Conservation (phyloP, 2,113 vertebrate genomes). For the Antennarius striatus region DNA sequence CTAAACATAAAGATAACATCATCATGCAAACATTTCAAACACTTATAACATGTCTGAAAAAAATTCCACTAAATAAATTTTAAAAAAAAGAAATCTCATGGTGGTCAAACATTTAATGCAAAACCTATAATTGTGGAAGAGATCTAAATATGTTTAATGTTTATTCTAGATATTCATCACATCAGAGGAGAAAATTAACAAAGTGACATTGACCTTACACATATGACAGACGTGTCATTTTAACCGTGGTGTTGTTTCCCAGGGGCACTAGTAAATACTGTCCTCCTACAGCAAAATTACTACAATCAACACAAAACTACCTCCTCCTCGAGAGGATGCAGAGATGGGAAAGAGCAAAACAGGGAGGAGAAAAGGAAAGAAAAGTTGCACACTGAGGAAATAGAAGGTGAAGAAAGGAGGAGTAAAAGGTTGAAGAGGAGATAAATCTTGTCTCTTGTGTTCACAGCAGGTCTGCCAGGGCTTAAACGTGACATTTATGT, state of each 20-base stretch:
- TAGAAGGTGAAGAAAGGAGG: constrained; percentile 32
- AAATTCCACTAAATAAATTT: no score
- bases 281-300: constrained; percentile 11
- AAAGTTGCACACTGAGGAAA: constrained; percentile 46
- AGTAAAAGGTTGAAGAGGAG: constrained; percentile 31
- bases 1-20: constrained; percentile 7
- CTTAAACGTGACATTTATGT: constrained; percentile 58
- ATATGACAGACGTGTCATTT: not conserved
- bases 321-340: constrained; percentile 27
- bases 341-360: not conserved
- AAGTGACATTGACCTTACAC: not conserved
- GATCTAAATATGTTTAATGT: not conserved
- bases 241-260: not conserved
- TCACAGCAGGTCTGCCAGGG: constrained; percentile 34
- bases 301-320: constrained; percentile 39
- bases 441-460: constrained; percentile 55
- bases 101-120: not conserved
- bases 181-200: not conserved
- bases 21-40: not conserved
- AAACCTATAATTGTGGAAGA: not conserved
- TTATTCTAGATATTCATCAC: constrained; percentile 8
- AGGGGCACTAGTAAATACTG: constrained; percentile 2
- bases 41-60: no score
- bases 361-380: constrained; percentile 4
- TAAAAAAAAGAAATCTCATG: not conserved